Evolutionary conservation across 92 coral and sea anemone genomes (phyloP), one percentile per base, ranked within the genome.

Genomic region (Zoanthus gigantus): DNA sequence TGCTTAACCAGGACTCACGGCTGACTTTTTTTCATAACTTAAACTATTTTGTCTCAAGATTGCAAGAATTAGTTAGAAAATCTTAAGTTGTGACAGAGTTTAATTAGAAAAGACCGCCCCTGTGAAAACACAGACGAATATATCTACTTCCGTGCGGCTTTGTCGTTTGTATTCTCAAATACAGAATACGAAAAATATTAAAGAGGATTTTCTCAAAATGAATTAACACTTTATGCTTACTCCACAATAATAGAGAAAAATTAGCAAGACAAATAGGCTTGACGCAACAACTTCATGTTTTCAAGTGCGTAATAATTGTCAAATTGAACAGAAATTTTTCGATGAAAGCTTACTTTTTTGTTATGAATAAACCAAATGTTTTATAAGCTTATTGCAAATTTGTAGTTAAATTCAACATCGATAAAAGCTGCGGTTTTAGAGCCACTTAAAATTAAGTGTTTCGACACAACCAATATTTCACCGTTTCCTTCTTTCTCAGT

Each of bases 91-190:
- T 34, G 84, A 81, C 85, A 29, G 14, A 81, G 85, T 80, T 65
- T 80, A 80, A 79, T 80, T 63, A 80, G 47, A 74, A 45, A 80
- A 65, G 57, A 80, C 85, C 85, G 85, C 76, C 85, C 85, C 45
- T 81, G 66, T 66, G 34, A 81, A 81, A 81, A 81, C 85, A 81
- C 58, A 11, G 74, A 46, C 45, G n/a, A 46, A 81, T 44, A 81
- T 23, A 67, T 81, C 75, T 73, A 58, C 85, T 81, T 81, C 85
- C 85, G 85, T 81, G 85, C 74, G 47, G 85, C 76, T 44, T 81
- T 81, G 85, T 65, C 16, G 46, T 81, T 42, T 31, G 74, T 81
- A n/a, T 52, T 63, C 60, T 45, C 65, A 32, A 47, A 81, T 44
- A 67, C 13, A 65, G 60, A 81, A 67, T 66, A 47, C 45, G 66